Evolutionary conservation across 2,888 invertebrate species (phyloP).

Genomic region (Pantelozetes paolii): DNA sequence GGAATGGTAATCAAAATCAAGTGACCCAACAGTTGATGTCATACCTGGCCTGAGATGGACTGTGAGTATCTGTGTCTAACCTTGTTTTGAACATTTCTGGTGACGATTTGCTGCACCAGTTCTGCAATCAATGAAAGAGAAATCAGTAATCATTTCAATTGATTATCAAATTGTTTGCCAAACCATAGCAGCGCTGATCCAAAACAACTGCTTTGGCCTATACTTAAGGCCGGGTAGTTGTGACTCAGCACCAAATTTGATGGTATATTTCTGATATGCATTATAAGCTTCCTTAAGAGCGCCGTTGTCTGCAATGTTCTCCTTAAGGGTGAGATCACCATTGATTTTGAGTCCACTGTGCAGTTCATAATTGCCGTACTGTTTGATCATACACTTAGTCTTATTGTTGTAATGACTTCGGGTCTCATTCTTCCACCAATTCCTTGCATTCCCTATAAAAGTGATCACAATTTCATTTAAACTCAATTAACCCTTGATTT

Average conservation of each 20-base stretch:
- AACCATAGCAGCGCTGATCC: conserved; percentile 74
- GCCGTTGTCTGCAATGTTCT: conserved; percentile 91
- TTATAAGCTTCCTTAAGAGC: conserved; percentile 84
- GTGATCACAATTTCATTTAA: neutral
- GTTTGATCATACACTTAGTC: conserved; percentile 84
- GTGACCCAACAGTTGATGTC: too few relatives aligned
- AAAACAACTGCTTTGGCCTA: conserved; percentile 66
- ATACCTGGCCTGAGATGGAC: conserved; percentile 58
- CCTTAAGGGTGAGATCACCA: conserved; percentile 80
- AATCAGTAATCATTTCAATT: too few relatives aligned
- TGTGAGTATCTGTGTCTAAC: conserved; percentile 68
- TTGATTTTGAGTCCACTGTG: conserved; percentile 64
- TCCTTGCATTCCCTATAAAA: conserved; percentile 72
- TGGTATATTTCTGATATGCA: conserved; percentile 60
- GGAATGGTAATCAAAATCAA: neutral
- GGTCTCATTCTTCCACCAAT: conserved; percentile 86
- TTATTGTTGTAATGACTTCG: conserved; percentile 75
- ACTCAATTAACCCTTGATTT: neutral
- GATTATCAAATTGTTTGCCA: neutral
- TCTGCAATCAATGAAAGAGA: too few relatives aligned
- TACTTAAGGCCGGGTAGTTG: conserved; percentile 46
- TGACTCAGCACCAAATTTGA: conserved; percentile 41
- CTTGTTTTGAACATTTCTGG: conserved; percentile 68
- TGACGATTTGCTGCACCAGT: conserved; percentile 74
- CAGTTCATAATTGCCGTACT: conserved; percentile 85